Conservation (phyloP, 2,797 vertebrate species). For the Vireo griseus region DNA sequence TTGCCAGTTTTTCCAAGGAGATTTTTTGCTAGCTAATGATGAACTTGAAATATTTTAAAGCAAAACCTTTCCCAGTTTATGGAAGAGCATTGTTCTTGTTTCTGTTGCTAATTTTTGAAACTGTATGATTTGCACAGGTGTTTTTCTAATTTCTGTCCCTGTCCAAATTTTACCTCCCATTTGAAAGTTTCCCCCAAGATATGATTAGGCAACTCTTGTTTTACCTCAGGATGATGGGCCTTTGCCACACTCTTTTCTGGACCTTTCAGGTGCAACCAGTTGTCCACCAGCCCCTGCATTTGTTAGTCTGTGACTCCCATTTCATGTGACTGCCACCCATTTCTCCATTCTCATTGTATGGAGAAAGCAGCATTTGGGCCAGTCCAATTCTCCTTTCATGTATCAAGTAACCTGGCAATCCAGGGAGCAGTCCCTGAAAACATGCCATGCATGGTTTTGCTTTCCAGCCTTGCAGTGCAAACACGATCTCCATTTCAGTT, state of each 20-base stretch:
- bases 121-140: not conserved
- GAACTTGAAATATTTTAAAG: not conserved
- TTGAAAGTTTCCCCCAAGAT: not conserved
- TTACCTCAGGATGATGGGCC: not conserved
- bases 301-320: not conserved
- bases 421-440: not conserved
- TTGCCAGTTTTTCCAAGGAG: not conserved
- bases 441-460: not conserved
- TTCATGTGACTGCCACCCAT: too few relatives aligned
- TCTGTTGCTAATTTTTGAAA: not conserved
- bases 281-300: not conserved
- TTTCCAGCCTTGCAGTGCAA: not conserved
- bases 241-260: not conserved
- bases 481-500: not conserved
- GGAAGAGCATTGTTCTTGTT: not conserved
- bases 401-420: not conserved
- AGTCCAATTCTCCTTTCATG: not conserved
- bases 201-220: not conserved
- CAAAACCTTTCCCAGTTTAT: not conserved
- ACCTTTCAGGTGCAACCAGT: not conserved
- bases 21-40: not conserved
- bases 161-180: not conserved
- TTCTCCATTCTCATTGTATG: not conserved
- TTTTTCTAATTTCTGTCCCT: not conserved
- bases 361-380: not conserved